phyloP scores from a whole-genome alignment of 2,888 invertebrate genomes.

The Cinara cedri region DNA sequence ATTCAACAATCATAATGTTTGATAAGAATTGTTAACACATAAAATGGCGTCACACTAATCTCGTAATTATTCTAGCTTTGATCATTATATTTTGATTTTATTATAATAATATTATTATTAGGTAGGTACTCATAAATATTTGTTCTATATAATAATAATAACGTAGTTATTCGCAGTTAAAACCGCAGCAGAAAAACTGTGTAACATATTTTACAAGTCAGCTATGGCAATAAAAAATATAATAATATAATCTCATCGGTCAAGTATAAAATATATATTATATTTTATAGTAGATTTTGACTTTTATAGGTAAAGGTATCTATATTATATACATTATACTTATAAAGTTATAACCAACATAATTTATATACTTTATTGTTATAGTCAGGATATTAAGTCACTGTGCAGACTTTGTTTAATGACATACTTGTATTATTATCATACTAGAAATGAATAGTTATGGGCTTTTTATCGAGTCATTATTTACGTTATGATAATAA shows the following conservation, averaged over 20 bases:
- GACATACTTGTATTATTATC: too few species aligned
- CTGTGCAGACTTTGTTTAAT: not conserved
- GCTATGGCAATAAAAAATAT: too few species aligned
- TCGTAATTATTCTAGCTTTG: conserved; percentile 12
- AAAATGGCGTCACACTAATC: too few species aligned
- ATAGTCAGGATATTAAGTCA: conserved; percentile 9
- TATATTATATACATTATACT: too few species aligned
- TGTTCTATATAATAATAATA: not conserved
- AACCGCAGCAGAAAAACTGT: not conserved
- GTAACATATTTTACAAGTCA: conserved; percentile 1
- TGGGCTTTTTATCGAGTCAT: too few species aligned
- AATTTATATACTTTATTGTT: not conserved
- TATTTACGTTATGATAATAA: too few species aligned
- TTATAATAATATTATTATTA: not conserved
- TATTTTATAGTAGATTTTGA: conserved; percentile 7
- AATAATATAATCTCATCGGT: conserved; percentile 26
- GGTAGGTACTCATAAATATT: not conserved
- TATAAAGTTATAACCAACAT: not conserved
- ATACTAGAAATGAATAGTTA: too few species aligned
- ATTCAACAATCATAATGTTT: too few species aligned
- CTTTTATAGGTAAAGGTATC: not conserved
- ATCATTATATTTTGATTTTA: not conserved
- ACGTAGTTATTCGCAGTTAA: not conserved
- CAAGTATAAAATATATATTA: not conserved
- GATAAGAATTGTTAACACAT: too few species aligned